Evolutionary conservation across 23 tunicate genomes (phyloP), one percentile per base, ranked within the genome.

Genomic region (Ciona savignyi): DNA sequence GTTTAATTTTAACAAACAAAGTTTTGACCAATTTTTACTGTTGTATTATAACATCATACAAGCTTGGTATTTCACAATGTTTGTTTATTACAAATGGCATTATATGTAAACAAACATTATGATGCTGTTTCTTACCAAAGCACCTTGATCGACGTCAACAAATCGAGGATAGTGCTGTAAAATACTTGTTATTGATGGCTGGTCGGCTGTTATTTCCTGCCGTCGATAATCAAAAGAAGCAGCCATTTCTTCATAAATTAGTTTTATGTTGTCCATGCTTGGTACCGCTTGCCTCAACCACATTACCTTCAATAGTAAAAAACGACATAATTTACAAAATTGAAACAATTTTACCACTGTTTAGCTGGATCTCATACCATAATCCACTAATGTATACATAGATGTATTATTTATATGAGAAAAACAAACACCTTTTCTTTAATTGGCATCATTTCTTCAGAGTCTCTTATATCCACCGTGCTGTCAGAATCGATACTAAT

Each of bases 381-480:
- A n/a, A n/a, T n/a, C n/a, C n/a, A n/a, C n/a, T n/a, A n/a, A n/a
- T n/a, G n/a, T n/a, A n/a, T n/a, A n/a, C n/a, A n/a, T n/a, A n/a
- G n/a, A n/a, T n/a, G n/a, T n/a, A n/a, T n/a, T 49, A 15, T 49
- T 49, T 15, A 49, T 29, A 66, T 4, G n/a, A 4, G 24, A 21
- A 6, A 29, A 27, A 6, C 30, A 1, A 28, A 28, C 30, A 4
- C 70, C 70, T 66, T 66, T 34, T 66, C 70, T 9, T 19, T 66
- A 20, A 66, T 66, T 3, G 70, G 70, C 30, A 28, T 33, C 70
- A 66, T 66, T 66, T 66, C 70, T 66, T 66, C 70, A 66, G 29
- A 28, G 20, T 66, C 70, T 20, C 70, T 66, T 34, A 66, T 29
- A 34, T 66, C 70, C 25, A 66, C 29, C 29, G 70, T 66, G 31